These are phyloP conservation scores for Ficedula albicollis DNA, from an alignment of 2,797 vertebrate genomes.

Conservation along the genomic window DNA sequence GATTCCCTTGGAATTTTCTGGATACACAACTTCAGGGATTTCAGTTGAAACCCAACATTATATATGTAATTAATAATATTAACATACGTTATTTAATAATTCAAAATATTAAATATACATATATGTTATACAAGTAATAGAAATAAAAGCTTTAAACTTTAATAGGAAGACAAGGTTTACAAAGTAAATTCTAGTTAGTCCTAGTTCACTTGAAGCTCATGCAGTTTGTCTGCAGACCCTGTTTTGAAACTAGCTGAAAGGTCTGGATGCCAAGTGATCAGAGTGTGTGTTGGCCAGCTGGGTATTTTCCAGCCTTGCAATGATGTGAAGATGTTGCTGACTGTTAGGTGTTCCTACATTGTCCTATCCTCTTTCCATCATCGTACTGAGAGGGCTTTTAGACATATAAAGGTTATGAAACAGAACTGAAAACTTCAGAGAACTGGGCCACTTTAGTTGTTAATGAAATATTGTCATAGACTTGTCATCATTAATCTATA, in stretches of 20 bases:
- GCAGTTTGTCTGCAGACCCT: background rate
- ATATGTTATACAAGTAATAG: background rate
- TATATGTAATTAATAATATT: background rate
- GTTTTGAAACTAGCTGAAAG: background rate
- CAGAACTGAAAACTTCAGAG: background rate
- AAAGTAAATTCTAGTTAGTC: background rate
- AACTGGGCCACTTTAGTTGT: background rate
- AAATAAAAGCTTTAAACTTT: background rate
- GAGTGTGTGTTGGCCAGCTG: background rate
- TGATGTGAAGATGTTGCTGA: background rate
- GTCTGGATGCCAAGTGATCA: background rate
- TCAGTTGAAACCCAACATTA: background rate
- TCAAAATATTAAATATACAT: background rate
- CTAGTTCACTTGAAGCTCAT: background rate
- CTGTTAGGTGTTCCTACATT: background rate
- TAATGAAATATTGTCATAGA: background rate
- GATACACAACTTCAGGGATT: conserved; percentile 26
- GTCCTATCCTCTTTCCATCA: background rate
- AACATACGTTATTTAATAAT: background rate
- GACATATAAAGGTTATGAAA: background rate
- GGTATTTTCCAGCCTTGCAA: background rate
- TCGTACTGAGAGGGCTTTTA: background rate
- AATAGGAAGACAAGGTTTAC: background rate
- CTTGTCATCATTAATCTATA: background rate
- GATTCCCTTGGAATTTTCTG: conserved; percentile 61